Percentiles rank a stretch among this genome's conserved stretches.
Evolutionary conservation across 2,888 invertebrate species (phyloP).

Genomic region (Barypeithes pellucidus): DNA sequence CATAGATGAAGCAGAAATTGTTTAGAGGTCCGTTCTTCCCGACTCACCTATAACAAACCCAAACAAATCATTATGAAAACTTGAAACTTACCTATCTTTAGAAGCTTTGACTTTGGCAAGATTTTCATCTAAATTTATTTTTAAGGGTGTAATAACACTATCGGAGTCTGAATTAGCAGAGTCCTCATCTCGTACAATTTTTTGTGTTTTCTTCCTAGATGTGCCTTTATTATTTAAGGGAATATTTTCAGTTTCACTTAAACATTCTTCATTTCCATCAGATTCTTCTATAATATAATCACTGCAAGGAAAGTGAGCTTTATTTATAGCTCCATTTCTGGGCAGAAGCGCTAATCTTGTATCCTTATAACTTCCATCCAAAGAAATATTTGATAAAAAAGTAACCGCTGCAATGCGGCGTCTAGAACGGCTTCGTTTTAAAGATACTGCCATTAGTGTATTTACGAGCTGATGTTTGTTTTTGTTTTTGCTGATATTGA

Average conservation of each 20-base stretch:
- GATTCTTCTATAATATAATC: slow-evolving; percentile 66
- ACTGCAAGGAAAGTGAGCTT: slow-evolving; percentile 59
- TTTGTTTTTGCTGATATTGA: slow-evolving; percentile 53
- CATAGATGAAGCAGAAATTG: too few species aligned
- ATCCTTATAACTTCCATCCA: slow-evolving; percentile 91
- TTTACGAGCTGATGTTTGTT: slow-evolving; percentile 50
- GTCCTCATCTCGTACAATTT: slow-evolving; percentile 66
- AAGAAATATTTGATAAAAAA: slow-evolving; percentile 95
- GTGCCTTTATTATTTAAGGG: slow-evolving; percentile 47
- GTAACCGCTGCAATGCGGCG: slow-evolving; percentile 93
- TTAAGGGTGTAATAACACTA: slow-evolving; percentile 79
- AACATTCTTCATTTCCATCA: slow-evolving; percentile 68
- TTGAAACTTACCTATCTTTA: slow-evolving; percentile 75
- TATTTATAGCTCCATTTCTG: slow-evolving; percentile 68
- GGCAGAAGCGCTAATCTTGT: slow-evolving; percentile 75
- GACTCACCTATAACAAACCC: too few species aligned
- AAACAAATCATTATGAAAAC: too few species aligned
- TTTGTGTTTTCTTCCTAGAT: slow-evolving; percentile 36
- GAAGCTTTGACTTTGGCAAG: slow-evolving; percentile 66
- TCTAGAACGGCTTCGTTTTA: slow-evolving; percentile 79
- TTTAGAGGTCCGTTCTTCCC: too few species aligned
- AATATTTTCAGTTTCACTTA: slow-evolving; percentile 63
- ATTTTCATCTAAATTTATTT: slow-evolving; percentile 68
- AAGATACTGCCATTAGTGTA: slow-evolving; percentile 72
- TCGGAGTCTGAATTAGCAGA: slow-evolving; percentile 86